phyloP scores from a whole-genome alignment of 2,113 vertebrate species.

The Myrmophylax atrothorax region DNA sequence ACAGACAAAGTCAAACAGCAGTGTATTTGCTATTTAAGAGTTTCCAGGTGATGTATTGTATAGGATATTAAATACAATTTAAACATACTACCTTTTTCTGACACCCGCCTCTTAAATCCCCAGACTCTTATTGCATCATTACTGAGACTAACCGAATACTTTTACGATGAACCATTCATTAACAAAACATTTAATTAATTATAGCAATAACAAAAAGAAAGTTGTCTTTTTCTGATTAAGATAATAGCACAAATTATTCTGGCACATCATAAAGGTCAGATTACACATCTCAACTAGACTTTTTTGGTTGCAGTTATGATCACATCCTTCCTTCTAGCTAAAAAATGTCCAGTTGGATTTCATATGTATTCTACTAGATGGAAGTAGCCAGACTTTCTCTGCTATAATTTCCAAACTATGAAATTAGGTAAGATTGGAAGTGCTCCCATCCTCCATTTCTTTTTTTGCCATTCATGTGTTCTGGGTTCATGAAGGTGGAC shows the following conservation, averaged over 20 bases:
- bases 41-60: background rate
- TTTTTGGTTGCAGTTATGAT: background rate
- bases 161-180: background rate
- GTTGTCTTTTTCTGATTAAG: background rate
- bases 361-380: rapidly evolving
- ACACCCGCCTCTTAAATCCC: background rate
- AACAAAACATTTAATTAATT: background rate
- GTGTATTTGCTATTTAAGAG: background rate
- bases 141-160: background rate
- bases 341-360: background rate
- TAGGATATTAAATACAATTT: background rate
- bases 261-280: background rate
- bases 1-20: background rate
- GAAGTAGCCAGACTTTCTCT: background rate
- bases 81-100: background rate
- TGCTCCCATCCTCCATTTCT: background rate
- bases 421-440: background rate
- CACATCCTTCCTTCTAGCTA: background rate
- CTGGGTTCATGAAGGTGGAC: background rate
- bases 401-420: background rate
- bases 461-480: background rate
- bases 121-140: background rate
- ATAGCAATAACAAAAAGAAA: background rate
- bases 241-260: background rate
- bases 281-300: background rate